These are phyloP conservation scores for Conopomorpha cramerella DNA, from an alignment of 1,140 invertebrate species.

Conservation along the genomic window DNA sequence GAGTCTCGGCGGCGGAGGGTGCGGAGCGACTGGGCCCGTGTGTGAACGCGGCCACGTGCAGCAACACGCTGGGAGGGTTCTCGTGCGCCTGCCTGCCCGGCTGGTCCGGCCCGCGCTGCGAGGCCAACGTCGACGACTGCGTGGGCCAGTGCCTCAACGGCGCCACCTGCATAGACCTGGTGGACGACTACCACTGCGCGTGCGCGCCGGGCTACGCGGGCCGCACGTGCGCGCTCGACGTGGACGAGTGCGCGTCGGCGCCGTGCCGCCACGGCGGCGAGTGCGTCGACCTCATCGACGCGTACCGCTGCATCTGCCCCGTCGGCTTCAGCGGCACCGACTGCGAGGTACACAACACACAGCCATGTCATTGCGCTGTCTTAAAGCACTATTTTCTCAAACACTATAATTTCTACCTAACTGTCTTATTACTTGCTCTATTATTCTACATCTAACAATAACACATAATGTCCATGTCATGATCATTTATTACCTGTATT, in stretches of 20 bases:
- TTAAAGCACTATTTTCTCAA: not conserved
- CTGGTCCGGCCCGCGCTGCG: conserved; percentile 87
- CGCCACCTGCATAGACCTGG: conserved; percentile 82
- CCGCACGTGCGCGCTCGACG: conserved; percentile 70
- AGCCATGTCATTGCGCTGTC: too few relatives aligned
- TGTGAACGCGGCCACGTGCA: conserved; percentile 80
- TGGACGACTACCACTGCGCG: conserved; percentile 83
- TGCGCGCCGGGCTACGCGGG: conserved; percentile 80
- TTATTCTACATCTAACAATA: not conserved
- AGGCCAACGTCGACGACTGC: conserved; percentile 88
- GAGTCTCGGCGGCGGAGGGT: conserved; percentile 20
- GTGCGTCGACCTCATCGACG: conserved; percentile 80
- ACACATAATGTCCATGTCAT: not conserved
- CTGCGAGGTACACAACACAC: conserved; percentile 67
- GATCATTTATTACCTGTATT: conserved; percentile 3
- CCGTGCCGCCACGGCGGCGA: conserved; percentile 86
- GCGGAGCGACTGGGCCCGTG: conserved; percentile 68
- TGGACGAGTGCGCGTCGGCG: conserved; percentile 73
- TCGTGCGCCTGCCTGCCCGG: conserved; percentile 79
- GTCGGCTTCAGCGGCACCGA: conserved; percentile 79
- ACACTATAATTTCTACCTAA: not conserved
- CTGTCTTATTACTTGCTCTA: not conserved
- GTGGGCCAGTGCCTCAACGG: conserved; percentile 85
- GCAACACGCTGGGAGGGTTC: conserved; percentile 83
- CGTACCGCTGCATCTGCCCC: conserved; percentile 82